Percentiles rank a stretch among this genome's conserved stretches.
Evolutionary conservation across 2,888 invertebrate species (phyloP).

Genomic region (Lasioglossum villosulum): DNA sequence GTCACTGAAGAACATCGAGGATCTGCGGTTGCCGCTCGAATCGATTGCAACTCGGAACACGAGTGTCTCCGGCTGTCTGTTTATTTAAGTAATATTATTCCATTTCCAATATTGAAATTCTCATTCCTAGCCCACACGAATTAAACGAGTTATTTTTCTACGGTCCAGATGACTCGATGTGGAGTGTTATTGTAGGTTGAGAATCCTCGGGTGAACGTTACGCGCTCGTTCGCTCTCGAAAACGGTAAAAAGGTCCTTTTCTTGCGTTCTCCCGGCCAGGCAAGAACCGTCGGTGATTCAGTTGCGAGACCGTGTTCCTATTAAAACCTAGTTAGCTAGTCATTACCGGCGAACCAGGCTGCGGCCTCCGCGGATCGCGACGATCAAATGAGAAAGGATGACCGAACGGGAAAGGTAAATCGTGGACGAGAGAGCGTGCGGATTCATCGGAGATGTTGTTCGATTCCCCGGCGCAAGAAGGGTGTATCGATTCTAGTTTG

Average conservation of each 20-base stretch:
- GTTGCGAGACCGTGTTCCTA: constrained; percentile 74
- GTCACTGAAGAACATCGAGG: neutral
- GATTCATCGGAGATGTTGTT: constrained; percentile 43
- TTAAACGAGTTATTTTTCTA: neutral
- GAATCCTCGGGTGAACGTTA: constrained; percentile 28
- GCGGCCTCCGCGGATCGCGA: constrained; percentile 54
- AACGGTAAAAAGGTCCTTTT: constrained; percentile 54
- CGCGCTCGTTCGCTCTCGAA: constrained; percentile 24
- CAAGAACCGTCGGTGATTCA: constrained; percentile 60
- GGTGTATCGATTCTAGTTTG: constrained; percentile 48
- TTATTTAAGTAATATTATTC: constrained; percentile 3
- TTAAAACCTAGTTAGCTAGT: constrained; percentile 78
- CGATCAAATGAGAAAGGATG: constrained; percentile 64
- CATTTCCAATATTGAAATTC: neutral
- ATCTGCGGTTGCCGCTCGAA: neutral
- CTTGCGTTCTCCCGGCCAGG: constrained; percentile 38
- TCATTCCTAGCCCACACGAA: neutral
- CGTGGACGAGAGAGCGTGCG: constrained; percentile 33
- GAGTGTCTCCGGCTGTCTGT: neutral
- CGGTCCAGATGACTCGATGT: neutral
- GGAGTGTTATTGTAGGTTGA: constrained; percentile 19
- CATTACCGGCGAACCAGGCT: constrained; percentile 69
- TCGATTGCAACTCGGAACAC: neutral
- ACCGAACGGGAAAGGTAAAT: constrained; percentile 58
- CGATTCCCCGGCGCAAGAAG: constrained; percentile 35